Evolutionary conservation across 2,888 invertebrate species (phyloP).

Genomic region (Tetragonisca angustula): DNA sequence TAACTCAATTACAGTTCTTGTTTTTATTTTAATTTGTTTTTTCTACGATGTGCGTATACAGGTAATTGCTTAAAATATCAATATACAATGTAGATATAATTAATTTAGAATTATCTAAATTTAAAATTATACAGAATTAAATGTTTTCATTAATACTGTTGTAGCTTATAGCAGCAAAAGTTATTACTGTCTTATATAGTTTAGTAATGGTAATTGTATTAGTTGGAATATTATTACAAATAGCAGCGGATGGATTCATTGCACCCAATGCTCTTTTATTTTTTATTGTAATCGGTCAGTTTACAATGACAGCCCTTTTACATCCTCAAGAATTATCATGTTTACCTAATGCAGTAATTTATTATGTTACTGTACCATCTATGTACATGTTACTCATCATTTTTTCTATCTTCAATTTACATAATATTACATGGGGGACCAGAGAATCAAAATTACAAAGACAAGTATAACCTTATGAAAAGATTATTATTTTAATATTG

Average conservation of each 20-base stretch:
- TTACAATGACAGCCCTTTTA: constrained; percentile 86
- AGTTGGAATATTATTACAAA: constrained; percentile 91
- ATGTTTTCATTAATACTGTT: constrained; percentile 58
- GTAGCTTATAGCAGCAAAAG: constrained; percentile 89
- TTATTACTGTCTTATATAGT: constrained; percentile 91
- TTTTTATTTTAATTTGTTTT: constrained; percentile 89
- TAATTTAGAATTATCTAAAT: background rate
- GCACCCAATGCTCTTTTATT: constrained; percentile 95
- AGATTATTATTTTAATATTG: background rate
- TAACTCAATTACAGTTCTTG: constrained; percentile 88
- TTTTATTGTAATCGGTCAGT: constrained; percentile 88
- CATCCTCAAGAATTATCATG: constrained; percentile 93
- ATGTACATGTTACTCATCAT: constrained; percentile 97
- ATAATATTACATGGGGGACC: constrained; percentile 97
- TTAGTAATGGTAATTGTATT: constrained; percentile 95
- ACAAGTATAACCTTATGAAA: constrained; percentile 69
- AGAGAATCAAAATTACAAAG: constrained; percentile 87
- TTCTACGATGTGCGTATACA: constrained; percentile 89
- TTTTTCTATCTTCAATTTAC: constrained; percentile 96
- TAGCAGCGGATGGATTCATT: constrained; percentile 90
- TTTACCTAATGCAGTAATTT: constrained; percentile 90
- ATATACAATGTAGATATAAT: background rate
- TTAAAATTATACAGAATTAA: background rate
- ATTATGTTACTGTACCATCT: constrained; percentile 96
- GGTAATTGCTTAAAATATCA: constrained; percentile 83